These are phyloP conservation scores for Tamias sibiricus DNA, from an alignment of 2,113 vertebrate species.

Conservation along the genomic window DNA sequence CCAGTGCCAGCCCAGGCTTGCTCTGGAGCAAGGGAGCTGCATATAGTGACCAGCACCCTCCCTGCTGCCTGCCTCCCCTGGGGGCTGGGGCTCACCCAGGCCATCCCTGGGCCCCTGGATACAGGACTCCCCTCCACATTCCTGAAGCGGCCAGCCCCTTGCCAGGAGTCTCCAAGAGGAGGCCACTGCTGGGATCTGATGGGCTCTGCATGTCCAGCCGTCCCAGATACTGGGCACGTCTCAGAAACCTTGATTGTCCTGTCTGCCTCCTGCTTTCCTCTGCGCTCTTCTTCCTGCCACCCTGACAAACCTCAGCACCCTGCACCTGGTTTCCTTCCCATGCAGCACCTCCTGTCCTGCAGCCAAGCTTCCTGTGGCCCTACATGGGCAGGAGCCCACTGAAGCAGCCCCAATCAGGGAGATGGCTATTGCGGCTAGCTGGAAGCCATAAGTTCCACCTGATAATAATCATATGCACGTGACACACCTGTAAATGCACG, in stretches of 20 bases:
- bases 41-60: no score
- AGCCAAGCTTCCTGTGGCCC: not conserved
- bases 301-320: not conserved
- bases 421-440: no score
- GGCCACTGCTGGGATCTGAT: not conserved
- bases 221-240: not conserved
- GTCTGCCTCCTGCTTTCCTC: not conserved
- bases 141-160: not conserved
- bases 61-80: not conserved
- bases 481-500: no score
- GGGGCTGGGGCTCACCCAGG: not conserved
- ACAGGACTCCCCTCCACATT: not conserved
- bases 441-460: no score
- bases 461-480: no score
- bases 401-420: no score
- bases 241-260: no score
- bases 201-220: not conserved
- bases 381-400: rapidly evolving
- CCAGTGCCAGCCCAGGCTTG: not conserved
- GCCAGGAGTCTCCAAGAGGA: not conserved
- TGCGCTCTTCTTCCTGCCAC: not conserved
- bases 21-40: no score
- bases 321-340: not conserved
- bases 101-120: not conserved
- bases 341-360: not conserved